These are phyloP conservation scores for Diarsia mendica DNA, from an alignment of 2,888 invertebrate genomes.

Conservation along the genomic window DNA sequence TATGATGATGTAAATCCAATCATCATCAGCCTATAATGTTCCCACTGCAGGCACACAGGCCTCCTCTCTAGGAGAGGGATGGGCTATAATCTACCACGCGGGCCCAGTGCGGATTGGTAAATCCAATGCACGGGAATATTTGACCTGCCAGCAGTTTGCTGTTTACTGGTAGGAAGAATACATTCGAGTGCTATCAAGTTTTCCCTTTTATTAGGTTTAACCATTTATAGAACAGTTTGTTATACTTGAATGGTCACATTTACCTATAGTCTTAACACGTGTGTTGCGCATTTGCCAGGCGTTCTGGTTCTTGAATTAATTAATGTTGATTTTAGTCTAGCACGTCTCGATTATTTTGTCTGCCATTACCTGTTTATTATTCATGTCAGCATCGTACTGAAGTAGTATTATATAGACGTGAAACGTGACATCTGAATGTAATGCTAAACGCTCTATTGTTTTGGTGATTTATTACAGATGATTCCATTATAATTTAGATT, in stretches of 20 bases:
- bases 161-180: background rate
- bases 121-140: background rate
- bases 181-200: background rate
- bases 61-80: too few relatives aligned
- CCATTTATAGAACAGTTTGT: background rate
- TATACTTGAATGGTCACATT: background rate
- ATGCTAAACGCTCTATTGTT: conserved; percentile 18
- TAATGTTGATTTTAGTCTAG: conserved; percentile 26
- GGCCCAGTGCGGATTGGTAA: too few relatives aligned
- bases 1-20: background rate
- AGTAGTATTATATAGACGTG: background rate
- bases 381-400: conserved; percentile 3
- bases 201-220: background rate
- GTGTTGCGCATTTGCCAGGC: conserved; percentile 23
- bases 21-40: too few relatives aligned
- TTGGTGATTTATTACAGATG: conserved; percentile 8
- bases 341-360: conserved; percentile 10
- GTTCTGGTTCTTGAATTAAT: conserved; percentile 26
- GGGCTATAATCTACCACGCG: too few relatives aligned
- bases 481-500: background rate
- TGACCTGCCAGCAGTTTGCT: background rate
- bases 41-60: too few relatives aligned
- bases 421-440: conserved; percentile 6
- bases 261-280: conserved; percentile 10
- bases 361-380: conserved; percentile 27